Percentiles rank a stretch among this genome's conserved stretches.
These are phyloP conservation scores for Stenopsyche tienmushanensis DNA, from an alignment of 1,140 invertebrate genomes.

Conservation along the genomic window DNA sequence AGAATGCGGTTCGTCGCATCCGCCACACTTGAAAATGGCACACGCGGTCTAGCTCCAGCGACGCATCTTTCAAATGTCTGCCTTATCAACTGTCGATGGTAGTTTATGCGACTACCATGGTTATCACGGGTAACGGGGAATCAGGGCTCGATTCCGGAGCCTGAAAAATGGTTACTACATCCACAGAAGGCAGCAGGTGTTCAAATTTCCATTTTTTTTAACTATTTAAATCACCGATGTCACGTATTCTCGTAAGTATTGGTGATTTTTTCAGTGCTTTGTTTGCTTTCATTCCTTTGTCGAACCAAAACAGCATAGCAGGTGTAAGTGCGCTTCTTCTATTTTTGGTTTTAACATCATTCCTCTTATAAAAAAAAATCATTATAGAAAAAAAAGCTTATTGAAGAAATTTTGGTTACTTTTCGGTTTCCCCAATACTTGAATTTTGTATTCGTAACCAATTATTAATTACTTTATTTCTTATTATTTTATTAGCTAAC, in stretches of 20 bases:
- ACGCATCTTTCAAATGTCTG: constrained; percentile 85
- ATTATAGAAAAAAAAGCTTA: too few species aligned
- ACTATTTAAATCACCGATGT: too few species aligned
- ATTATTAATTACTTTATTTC: too few species aligned
- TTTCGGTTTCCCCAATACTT: background rate
- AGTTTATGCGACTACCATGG: constrained; percentile 76
- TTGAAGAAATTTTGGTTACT: background rate
- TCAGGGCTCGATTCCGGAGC: constrained; percentile 68
- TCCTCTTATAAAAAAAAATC: too few species aligned
- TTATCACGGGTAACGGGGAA: constrained; percentile 76
- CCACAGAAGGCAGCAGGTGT: constrained; percentile 89
- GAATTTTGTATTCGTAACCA: too few species aligned
- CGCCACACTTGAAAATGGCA: constrained; percentile 74
- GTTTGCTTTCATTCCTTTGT: too few species aligned
- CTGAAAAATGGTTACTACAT: constrained; percentile 77
- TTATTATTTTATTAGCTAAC: too few species aligned
- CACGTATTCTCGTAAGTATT: too few species aligned
- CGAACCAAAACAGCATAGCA: too few species aligned
- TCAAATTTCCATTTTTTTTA: constrained; percentile 88
- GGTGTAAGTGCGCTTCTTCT: too few species aligned
- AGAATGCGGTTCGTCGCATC: constrained; percentile 56
- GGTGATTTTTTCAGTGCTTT: too few species aligned
- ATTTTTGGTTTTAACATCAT: too few species aligned
- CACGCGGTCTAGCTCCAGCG: constrained; percentile 71
- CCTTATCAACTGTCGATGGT: constrained; percentile 85